phyloP scores from a whole-genome alignment of 2,113 vertebrate species.

The Burhinus bistriatus region DNA sequence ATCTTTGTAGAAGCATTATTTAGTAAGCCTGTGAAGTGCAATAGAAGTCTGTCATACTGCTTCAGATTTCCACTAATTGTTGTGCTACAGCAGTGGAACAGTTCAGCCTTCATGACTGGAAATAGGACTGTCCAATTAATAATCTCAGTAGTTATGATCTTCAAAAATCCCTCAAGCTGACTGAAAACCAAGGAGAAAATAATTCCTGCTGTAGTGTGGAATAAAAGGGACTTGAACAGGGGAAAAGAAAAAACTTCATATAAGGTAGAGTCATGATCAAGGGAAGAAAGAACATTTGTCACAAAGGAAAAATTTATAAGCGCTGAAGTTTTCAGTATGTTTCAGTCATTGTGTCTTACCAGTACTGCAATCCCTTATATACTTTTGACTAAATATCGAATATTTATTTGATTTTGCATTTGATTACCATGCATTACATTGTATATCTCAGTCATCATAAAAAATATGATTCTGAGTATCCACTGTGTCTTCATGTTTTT shows the following conservation, averaged over 20 bases:
- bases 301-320: neutral
- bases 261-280: neutral
- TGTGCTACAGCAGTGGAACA: neutral
- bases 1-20: neutral
- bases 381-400: neutral
- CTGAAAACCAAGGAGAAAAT: neutral
- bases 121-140: neutral
- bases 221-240: neutral
- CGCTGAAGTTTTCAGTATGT: neutral
- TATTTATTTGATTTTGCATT: neutral
- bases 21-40: neutral
- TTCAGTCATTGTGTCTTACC: neutral
- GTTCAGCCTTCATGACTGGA: neutral
- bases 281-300: neutral
- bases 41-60: neutral
- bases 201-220: neutral
- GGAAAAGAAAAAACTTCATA: neutral
- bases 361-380: neutral
- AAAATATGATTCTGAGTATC: neutral
- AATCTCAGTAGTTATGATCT: neutral
- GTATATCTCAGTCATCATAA: neutral
- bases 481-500: neutral
- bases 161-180: neutral
- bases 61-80: neutral
- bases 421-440: neutral